Conservation (phyloP, 2,797 vertebrate species). For the Anabas testudineus region DNA sequence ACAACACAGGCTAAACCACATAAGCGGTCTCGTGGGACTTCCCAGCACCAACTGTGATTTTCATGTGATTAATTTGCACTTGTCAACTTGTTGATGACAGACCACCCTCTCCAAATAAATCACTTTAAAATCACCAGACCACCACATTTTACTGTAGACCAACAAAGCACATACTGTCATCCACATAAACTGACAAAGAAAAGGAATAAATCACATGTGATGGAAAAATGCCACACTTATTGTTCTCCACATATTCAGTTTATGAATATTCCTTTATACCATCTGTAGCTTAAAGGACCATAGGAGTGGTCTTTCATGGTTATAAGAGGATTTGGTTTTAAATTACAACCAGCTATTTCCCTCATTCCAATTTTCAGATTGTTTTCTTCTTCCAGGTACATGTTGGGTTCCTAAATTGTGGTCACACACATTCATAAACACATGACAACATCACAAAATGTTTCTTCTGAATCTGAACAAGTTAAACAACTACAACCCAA, state of each 20-base stretch:
- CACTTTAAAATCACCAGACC: slow-evolving; percentile 47
- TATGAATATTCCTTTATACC: slow-evolving; percentile 31
- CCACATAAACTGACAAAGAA: slow-evolving; percentile 40
- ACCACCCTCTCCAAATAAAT: slow-evolving; percentile 47
- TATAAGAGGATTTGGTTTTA: slow-evolving; percentile 25
- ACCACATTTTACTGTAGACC: slow-evolving; percentile 37
- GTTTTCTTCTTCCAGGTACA: not conserved
- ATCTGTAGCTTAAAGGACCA: slow-evolving; percentile 21
- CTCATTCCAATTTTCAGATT: not conserved
- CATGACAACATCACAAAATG: too few relatives aligned
- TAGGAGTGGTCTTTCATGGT: slow-evolving; percentile 5
- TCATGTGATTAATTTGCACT: slow-evolving; percentile 56
- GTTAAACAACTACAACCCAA: not conserved
- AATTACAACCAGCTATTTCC: not conserved
- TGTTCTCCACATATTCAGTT: slow-evolving; percentile 24
- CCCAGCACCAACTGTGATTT: slow-evolving; percentile 63
- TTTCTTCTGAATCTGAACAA: not conserved
- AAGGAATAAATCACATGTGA: slow-evolving; percentile 30
- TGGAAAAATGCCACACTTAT: slow-evolving; percentile 41
- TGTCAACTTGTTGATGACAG: slow-evolving; percentile 52
- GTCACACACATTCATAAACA: not conserved
- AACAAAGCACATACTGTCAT: slow-evolving; percentile 36
- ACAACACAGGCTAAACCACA: slow-evolving; percentile 63
- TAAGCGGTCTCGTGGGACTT: slow-evolving; percentile 65
- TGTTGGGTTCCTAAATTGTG: not conserved